Base-by-base conservation (phyloP, 2,797 vertebrate genomes). In the Amazonetta brasiliensis region DNA sequence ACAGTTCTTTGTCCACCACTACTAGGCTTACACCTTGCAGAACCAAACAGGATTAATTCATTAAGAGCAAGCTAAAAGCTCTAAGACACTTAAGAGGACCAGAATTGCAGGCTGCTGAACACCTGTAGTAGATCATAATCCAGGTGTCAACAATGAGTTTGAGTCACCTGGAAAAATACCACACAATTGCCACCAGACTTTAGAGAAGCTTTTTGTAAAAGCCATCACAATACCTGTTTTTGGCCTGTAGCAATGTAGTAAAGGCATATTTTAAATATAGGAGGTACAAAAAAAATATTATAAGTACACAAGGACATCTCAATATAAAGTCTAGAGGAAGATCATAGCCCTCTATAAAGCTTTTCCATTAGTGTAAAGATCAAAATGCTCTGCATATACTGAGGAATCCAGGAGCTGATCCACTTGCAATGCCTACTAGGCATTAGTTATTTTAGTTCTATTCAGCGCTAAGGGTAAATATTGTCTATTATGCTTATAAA, bases 211-310 rank as follows among this genome's bases (percentile, higher is more conserved):
- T 43, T 52, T 48, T 43, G 22, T 7, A 78, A 39, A 46, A 73
- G 30, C 52, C 25, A 35, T 22, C 59, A 28, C 64, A 60, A 33
- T 21, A 59, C 37, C 33, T 2, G 0, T 33, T 78, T 72, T 76
- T 2, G 3, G 30, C 22, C 35, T 1, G 3, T 2, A 44, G 67
- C 1, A 0, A 50, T 1, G 31, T 18, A 84, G 31, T 31, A 7
- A 15, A 46, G 43, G 41, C 2, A 3, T 54, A 37, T 26, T 92
- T 92, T 21, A 59, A 55, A 76, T 75, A 62, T 6, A 80, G 2
- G 11, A 86, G 3, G 17, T 44, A 17, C 33, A 64, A 64, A 35
- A 21, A 75, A 62, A 78, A 90, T n/a, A 88, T 69, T 12, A 43
- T 11, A 88, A 92, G 88, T n/a, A 62, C 46, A 55, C 18, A 62